phyloP scores from a whole-genome alignment of 53 echinoderm and acorn worm genomes.

The Luidia sarsii region DNA sequence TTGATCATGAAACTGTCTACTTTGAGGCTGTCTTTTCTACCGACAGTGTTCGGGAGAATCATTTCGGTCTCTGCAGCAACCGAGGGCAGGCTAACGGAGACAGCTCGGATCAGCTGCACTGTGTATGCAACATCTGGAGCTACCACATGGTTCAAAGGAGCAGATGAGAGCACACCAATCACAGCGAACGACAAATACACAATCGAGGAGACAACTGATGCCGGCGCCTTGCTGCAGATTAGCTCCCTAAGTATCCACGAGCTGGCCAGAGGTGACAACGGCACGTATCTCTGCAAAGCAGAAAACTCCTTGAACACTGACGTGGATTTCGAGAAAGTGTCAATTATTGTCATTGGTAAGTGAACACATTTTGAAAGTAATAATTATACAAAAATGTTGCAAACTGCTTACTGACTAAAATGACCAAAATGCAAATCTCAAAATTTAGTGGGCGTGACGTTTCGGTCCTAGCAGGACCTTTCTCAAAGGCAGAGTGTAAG shows the following conservation, averaged over 20 bases:
- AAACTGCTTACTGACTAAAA: no score
- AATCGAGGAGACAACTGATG: not conserved
- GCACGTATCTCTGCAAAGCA: not conserved
- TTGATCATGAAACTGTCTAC: no score
- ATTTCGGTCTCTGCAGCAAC: not conserved
- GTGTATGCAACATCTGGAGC: not conserved
- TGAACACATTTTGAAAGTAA: no score
- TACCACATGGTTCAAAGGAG: not conserved
- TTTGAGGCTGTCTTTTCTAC: no score
- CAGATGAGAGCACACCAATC: not conserved
- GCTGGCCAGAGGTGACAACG: not conserved
- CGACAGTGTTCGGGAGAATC: not conserved
- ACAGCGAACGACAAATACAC: not conserved
- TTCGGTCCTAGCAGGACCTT: no score
- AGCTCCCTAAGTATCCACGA: not conserved
- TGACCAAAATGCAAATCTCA: no score
- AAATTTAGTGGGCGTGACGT: no score
- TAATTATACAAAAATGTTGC: no score
- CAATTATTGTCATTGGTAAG: not conserved
- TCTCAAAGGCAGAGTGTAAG: no score
- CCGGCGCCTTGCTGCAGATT: not conserved
- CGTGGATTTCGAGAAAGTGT: not conserved
- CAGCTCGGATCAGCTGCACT: not conserved
- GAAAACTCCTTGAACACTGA: no score
- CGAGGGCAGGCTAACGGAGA: not conserved